These are phyloP conservation scores for Halyomorpha halys DNA, from an alignment of 1,140 invertebrate species.

Conservation along the genomic window DNA sequence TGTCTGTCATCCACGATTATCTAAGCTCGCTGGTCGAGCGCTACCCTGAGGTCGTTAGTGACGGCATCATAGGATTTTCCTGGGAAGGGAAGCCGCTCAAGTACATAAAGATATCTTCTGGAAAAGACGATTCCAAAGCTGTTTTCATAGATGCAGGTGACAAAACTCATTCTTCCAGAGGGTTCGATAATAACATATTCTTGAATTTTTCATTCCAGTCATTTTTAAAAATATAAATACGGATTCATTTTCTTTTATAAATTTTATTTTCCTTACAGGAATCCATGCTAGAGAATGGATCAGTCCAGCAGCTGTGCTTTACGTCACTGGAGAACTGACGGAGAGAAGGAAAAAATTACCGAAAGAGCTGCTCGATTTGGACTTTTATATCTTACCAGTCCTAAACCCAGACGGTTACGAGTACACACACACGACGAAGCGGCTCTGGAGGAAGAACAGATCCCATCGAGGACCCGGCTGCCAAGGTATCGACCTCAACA, in stretches of 20 bases:
- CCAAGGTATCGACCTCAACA: conserved; percentile 53
- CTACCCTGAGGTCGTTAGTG: not conserved
- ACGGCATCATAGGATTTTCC: not conserved
- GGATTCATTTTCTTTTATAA: no score
- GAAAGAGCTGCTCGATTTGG: conserved; percentile 52
- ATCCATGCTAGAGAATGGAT: conserved; percentile 73
- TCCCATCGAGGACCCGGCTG: conserved; percentile 32
- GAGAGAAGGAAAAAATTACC: conserved; percentile 59
- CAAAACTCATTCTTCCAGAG: no score
- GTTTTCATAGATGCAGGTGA: conserved; percentile 8
- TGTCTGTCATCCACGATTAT: not conserved
- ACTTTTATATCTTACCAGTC: conserved; percentile 47
- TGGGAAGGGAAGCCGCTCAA: not conserved
- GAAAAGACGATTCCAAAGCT: not conserved
- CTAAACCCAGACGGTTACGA: conserved; percentile 54
- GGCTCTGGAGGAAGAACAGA: conserved; percentile 75
- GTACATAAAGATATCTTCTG: conserved; percentile 5
- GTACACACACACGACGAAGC: conserved; percentile 54
- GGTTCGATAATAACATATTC: no score
- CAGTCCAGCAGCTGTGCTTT: conserved; percentile 54
- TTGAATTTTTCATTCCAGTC: no score
- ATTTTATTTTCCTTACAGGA: conserved; percentile 44
- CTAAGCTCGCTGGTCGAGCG: not conserved
- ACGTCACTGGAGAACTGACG: conserved; percentile 59
- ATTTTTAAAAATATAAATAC: no score